Base-by-base conservation (phyloP, 2,113 vertebrate genomes). In the Carassius gibelio region DNA sequence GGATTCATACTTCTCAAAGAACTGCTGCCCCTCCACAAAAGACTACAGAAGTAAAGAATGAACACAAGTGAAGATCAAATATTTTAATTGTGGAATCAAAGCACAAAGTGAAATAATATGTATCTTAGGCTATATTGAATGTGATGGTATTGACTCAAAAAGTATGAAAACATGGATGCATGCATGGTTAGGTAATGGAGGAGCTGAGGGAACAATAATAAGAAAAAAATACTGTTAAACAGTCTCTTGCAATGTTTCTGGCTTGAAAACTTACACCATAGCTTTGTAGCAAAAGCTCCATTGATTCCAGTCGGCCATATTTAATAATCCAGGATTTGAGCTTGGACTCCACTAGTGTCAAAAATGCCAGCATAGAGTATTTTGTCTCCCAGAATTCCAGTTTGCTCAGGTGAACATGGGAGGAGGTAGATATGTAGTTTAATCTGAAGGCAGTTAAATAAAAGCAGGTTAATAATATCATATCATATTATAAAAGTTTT, bases 241-340 rank as follows among this genome's bases (percentile, higher is more conserved):
- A 50, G 48, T 50, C 48, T 50, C 48, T 48, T 48, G 48, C 48
- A 5, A 36, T 61, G 14, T 34, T 8, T 9, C 52, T 34, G 3
- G 4, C 5, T 17, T 79, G 59, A n/a, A 0, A 21, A 94, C 97
- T 96, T 92, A 99, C 98, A 50, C 97, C 90, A 85, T 99, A 99
- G 91, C 94, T 97, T 36, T 99, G 97, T 68, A 99, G 90, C 82
- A 99, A 94, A 11, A 97, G 93, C 87, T 99, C 97, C 74, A 99
- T 97, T 0, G 97, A 97, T 36, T 99, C 98, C 75, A 96, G 93
- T 23, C 97, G 95, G 90, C 98, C 98, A 0, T 99, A 99, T 93
- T 99, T 99, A 87, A 99, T 96, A 90, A 99, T 99, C 98, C 98
- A 99, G 0, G 97, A 97, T 91, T 99, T 99, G 74, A 99, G 96